Conservation (phyloP, 2,113 vertebrate species). For the Halcyon malimbica region DNA sequence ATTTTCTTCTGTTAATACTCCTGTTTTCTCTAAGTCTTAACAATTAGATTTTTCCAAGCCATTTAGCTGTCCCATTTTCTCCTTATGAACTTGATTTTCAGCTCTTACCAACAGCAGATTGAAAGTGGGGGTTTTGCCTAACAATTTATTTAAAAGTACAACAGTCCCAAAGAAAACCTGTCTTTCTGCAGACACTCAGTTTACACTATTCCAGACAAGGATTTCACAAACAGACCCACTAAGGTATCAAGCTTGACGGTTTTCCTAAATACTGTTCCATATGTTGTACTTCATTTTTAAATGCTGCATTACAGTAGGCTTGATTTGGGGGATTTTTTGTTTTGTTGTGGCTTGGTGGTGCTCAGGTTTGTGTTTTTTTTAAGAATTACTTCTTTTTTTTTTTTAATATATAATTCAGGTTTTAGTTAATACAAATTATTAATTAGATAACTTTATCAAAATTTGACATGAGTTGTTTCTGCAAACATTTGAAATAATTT, state of each 20-base stretch:
- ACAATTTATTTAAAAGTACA: neutral
- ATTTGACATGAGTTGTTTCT: neutral
- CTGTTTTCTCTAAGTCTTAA: neutral
- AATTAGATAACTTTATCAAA: neutral
- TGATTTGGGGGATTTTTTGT: neutral
- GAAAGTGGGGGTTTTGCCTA: neutral
- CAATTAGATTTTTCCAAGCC: neutral
- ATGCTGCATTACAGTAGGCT: neutral
- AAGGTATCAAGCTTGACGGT: neutral
- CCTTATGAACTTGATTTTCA: constrained; percentile 4
- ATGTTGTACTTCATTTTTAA: neutral
- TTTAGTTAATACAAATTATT: neutral
- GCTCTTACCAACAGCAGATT: neutral
- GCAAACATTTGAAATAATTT: neutral
- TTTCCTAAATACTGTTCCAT: neutral
- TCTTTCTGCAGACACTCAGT: neutral
- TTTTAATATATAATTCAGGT: neutral
- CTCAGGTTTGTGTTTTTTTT: neutral
- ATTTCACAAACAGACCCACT: neutral
- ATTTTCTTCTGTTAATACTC: neutral
- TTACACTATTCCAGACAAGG: neutral
- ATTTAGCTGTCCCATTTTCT: neutral
- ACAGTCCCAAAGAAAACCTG: neutral
- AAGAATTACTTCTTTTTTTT: neutral
- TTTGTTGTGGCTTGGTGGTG: neutral